Evolutionary conservation across 2,113 vertebrate species (phyloP).

Genomic region (Cochlearius cochlearius): DNA sequence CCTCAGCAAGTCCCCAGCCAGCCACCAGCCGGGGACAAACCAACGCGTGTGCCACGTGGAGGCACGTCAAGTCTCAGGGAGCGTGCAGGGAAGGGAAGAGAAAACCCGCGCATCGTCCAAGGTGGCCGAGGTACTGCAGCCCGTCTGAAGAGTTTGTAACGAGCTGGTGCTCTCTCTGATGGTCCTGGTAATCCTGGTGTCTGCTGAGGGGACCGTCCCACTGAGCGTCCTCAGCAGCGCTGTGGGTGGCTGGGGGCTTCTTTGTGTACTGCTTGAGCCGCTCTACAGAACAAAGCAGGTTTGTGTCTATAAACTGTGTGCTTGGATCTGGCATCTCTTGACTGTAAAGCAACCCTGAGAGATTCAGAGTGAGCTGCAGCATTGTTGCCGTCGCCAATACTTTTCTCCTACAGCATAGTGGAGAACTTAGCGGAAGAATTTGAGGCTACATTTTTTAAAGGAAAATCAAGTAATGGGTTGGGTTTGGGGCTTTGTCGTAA

Average conservation of each 20-base stretch:
- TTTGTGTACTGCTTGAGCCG: background rate
- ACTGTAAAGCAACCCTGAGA: background rate
- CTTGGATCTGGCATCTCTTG: no score
- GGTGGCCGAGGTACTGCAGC: background rate
- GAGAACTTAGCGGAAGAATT: background rate
- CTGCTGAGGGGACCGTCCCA: background rate
- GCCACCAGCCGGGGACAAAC: background rate
- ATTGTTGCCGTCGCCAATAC: background rate
- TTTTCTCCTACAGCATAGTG: background rate
- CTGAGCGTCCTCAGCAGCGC: background rate
- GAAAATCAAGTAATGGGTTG: background rate
- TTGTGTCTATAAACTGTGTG: fast-evolving
- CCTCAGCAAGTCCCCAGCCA: background rate
- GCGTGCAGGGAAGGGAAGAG: background rate
- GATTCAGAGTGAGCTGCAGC: background rate
- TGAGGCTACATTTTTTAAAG: background rate
- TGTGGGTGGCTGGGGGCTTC: background rate
- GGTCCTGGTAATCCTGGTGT: no score
- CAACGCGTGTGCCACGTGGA: fast-evolving
- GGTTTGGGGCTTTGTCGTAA: background rate
- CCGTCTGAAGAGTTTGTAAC: background rate
- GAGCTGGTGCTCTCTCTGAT: background rate
- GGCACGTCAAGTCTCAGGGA: background rate
- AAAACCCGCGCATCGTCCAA: fast-evolving
- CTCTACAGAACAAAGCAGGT: background rate